Evolutionary conservation across 2,888 invertebrate species (phyloP), one percentile per base, ranked within the genome.

Genomic region (Ferrisia virgata): DNA sequence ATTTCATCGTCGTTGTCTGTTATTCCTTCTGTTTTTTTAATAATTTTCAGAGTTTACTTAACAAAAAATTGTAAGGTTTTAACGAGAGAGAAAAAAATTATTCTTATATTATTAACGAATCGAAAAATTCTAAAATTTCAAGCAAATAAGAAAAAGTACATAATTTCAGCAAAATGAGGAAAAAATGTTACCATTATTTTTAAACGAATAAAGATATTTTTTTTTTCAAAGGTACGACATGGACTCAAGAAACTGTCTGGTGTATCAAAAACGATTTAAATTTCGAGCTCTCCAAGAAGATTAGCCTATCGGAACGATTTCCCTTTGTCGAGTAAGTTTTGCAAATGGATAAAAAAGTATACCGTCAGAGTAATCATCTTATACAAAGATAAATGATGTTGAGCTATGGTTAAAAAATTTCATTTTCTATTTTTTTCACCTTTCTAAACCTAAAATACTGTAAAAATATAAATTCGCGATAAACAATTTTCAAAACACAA

Each of bases 191-290:
- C 18, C 58, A 11, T 25, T 28, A 64, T 25, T 64, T 64, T 64
- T 11, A 3, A 25, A 13, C 58, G 58, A 22, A 64, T 64, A 53
- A 22, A 22, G 28, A 64, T 31, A 69, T 69, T 69, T 72, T 33
- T 9, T n/a, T 72, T 18, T 72, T 33, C 33, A 72, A 31, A 72
- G 72, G 72, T 72, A 72, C 36, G 11, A 33, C 72, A 25, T 72
- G 72, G 72, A 72, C 72, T 33, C 72, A 72, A 72, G 72, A 72
- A 72, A 72, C 72, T 18, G 72, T 72, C 33, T 72, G 72, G 72
- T 33, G 72, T 72, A 31, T 72, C 9, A 8, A 5, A n/a, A 72
- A 72, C 33, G 72, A 72, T 28, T 72, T 72, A 36, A 36, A 72
- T 72, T 72, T 72, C 33, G 33, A 72, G n/a, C 31, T 31, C 18